Conservation (phyloP, 2,797 vertebrate genomes). For the Harpagifer antarcticus region DNA sequence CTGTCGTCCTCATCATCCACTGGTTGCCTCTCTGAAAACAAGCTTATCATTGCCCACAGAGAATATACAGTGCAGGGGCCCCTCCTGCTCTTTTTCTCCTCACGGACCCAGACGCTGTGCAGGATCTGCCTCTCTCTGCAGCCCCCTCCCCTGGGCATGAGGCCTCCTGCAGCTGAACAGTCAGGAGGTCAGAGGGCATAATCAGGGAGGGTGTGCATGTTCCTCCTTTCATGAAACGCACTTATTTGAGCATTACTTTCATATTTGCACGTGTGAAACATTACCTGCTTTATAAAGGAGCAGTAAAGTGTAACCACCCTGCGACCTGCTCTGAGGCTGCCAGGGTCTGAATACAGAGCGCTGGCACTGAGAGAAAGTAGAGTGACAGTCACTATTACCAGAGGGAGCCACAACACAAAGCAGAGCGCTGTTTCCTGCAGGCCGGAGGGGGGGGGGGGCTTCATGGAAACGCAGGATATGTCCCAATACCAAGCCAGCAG, state of each 20-base stretch:
- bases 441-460: slow-evolving; percentile 36
- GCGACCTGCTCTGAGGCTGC: slow-evolving; percentile 54
- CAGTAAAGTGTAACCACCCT: slow-evolving; percentile 54
- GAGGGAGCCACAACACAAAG: slow-evolving; percentile 72
- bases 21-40: slow-evolving; percentile 16
- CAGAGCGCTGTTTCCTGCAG: slow-evolving; percentile 66
- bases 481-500: slow-evolving; percentile 59
- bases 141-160: slow-evolving; percentile 53
- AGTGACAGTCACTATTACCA: slow-evolving; percentile 79
- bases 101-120: slow-evolving; percentile 56
- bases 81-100: slow-evolving; percentile 4
- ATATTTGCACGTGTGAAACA: slow-evolving; percentile 69
- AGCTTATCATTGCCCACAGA: slow-evolving; percentile 35
- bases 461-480: slow-evolving; percentile 63
- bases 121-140: slow-evolving; percentile 64
- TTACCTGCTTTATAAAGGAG: slow-evolving; percentile 56
- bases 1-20: slow-evolving; percentile 21
- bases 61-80: slow-evolving; percentile 36
- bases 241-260: slow-evolving; percentile 39
- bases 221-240: slow-evolving; percentile 25
- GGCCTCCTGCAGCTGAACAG: slow-evolving; percentile 67
- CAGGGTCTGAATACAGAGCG: slow-evolving; percentile 62
- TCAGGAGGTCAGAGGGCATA: slow-evolving; percentile 71
- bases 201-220: slow-evolving; percentile 62
- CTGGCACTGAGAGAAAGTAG: slow-evolving; percentile 73